phyloP scores from a whole-genome alignment of 2,797 vertebrate species.

The Rhinophrynus dorsalis region DNA sequence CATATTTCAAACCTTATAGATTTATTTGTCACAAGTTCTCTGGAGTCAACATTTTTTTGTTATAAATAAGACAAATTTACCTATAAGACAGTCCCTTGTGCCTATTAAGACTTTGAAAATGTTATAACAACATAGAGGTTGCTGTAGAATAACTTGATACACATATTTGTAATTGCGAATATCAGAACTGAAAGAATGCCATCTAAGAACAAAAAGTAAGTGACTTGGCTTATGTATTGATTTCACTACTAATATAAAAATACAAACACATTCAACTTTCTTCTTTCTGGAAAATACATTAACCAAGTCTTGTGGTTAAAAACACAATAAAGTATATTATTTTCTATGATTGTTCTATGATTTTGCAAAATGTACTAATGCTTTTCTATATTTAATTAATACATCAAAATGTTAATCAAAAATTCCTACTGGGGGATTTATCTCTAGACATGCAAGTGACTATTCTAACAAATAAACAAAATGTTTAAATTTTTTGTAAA shows the following conservation, averaged over 20 bases:
- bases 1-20: constrained; percentile 34
- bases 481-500: too few relatives aligned
- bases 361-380: too few relatives aligned
- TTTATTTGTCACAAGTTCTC: constrained; percentile 34
- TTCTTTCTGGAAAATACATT: constrained; percentile 25
- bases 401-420: too few relatives aligned
- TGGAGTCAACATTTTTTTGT: constrained; percentile 34
- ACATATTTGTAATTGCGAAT: constrained; percentile 32
- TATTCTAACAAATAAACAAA: too few relatives aligned
- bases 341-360: too few relatives aligned
- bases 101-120: constrained; percentile 34
- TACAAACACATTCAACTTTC: neutral
- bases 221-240: constrained; percentile 19
- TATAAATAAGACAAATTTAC: constrained; percentile 42
- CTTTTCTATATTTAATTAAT: too few relatives aligned
- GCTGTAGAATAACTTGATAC: constrained; percentile 31
- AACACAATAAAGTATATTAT: too few relatives aligned
- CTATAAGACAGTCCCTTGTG: constrained; percentile 26
- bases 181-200: constrained; percentile 10
- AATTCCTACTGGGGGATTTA: too few relatives aligned
- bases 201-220: constrained; percentile 33
- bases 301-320: too few relatives aligned
- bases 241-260: constrained; percentile 2
- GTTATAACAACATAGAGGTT: constrained; percentile 33
- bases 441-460: too few relatives aligned